Percentiles rank a stretch among this genome's conserved stretches.
Conservation (phyloP, 30 jellyfish, hydroid and myxozoan species). For the Cassiopea andromeda region DNA sequence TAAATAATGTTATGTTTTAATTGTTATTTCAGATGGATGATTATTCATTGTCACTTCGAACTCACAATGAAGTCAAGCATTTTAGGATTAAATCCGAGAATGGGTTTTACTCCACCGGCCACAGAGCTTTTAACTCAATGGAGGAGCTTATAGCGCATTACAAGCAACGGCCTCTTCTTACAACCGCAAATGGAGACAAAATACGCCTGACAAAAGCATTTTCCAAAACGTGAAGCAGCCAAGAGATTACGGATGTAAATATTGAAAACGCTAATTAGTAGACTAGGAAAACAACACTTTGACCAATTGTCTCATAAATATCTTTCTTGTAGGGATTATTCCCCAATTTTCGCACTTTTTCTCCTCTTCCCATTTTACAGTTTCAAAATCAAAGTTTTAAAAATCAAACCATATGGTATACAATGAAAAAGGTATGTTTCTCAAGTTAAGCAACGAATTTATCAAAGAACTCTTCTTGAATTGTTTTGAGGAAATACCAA, state of each 20-base stretch:
- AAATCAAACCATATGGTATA: too few species aligned
- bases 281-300: background rate
- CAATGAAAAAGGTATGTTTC: too few species aligned
- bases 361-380: too few species aligned
- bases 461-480: too few species aligned
- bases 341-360: too few species aligned
- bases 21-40: constrained; percentile 84
- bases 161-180: constrained; percentile 78
- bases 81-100: constrained; percentile 70
- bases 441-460: too few species aligned
- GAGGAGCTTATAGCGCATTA: constrained; percentile 83
- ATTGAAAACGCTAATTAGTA: too few species aligned
- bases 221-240: constrained; percentile 42
- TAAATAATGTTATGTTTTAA: background rate
- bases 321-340: too few species aligned
- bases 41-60: constrained; percentile 83
- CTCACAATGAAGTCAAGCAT: constrained; percentile 85
- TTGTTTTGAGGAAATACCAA: too few species aligned
- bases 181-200: constrained; percentile 85
- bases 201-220: constrained; percentile 75
- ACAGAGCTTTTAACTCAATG: constrained; percentile 78
- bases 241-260: background rate
- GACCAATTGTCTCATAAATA: background rate
- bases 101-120: constrained; percentile 82
- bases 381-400: too few species aligned